Evolutionary conservation across 2,797 vertebrate genomes (phyloP), one percentile per base, ranked within the genome.

Genomic region (Catamblyrhynchus diadema): DNA sequence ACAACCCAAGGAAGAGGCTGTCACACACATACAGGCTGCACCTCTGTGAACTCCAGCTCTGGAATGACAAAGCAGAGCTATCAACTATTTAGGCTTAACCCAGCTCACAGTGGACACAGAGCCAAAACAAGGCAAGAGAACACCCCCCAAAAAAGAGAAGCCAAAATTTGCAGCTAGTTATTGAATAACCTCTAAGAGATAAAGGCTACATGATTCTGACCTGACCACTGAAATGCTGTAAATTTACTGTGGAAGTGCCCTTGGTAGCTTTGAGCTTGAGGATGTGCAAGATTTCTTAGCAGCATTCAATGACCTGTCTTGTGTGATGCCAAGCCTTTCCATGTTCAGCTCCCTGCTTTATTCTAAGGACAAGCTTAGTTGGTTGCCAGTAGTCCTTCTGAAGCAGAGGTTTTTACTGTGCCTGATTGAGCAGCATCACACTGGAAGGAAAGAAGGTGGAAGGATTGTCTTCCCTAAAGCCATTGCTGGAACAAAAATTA

Each of bases 111-210:
- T 48, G 33, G 22, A 66, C 72, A 83, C 48, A 80, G 60, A 74
- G 24, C 33, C 54, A 77, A 77, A 93, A 72, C 14, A 23, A 64
- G 37, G 27, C 41, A 82, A 80, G 35, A 74, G 73, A 30, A 1
- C 4, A 1, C 4, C 2, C 3, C 14, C 8, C 1, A 1, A 32
- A 64, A 86, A 51, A 35, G 17, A 61, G 32, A 71, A 54, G 2
- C 19, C 69, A 48, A 9, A 57, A n/a, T 57, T 88, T 81, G 32
- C 18, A 83, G 15, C 2, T 39, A 24, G 9, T 28, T 1, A 0
- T 65, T 73, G 6, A 85, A 32, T 65, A 72, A 81, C 17, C 24
- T 74, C 1, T 21, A 59, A 62, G 62, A 86, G 23, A 24, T 66
- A 45, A 61, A 70, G 64, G 60, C 37, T 54, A 1, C 18, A 3